phyloP scores from a whole-genome alignment of 2,113 vertebrate species.

The Oreochromis spilurus region DNA sequence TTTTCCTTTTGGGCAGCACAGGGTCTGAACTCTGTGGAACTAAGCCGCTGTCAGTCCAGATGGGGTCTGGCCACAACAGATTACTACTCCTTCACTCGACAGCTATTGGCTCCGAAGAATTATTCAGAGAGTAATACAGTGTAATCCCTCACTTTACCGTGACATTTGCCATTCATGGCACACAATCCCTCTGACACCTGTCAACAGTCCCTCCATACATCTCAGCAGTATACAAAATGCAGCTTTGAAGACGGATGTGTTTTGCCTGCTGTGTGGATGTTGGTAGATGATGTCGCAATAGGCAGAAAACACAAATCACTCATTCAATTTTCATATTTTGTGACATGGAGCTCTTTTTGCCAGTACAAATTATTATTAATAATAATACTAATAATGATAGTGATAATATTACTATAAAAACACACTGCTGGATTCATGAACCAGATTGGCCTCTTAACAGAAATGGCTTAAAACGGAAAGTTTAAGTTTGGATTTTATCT shows the following conservation, averaged over 20 bases:
- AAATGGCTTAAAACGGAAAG: not conserved
- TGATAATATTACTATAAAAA: not conserved
- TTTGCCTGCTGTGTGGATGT: not conserved
- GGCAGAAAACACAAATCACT: not conserved
- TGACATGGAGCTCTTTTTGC: not conserved
- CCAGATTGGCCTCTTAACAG: not conserved
- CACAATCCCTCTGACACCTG: conserved; percentile 58
- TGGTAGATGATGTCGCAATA: not conserved
- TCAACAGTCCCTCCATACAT: conserved; percentile 15
- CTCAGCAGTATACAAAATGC: not conserved
- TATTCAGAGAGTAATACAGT: conserved; percentile 59
- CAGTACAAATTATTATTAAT: not conserved
- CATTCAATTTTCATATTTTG: not conserved
- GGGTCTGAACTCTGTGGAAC: conserved; percentile 48
- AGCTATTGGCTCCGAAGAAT: conserved; percentile 42
- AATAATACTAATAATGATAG: not conserved
- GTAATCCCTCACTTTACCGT: conserved; percentile 56
- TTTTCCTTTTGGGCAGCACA: conserved; percentile 43
- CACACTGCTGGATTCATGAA: not conserved
- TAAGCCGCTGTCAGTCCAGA: conserved; percentile 67
- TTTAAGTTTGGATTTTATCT: not conserved
- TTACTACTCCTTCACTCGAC: conserved; percentile 46
- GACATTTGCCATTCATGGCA: conserved; percentile 50
- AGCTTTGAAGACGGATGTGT: not conserved
- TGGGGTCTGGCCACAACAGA: conserved; percentile 59